phyloP scores from a whole-genome alignment of 2,797 vertebrate genomes.

The Platyrinchus mystaceus region DNA sequence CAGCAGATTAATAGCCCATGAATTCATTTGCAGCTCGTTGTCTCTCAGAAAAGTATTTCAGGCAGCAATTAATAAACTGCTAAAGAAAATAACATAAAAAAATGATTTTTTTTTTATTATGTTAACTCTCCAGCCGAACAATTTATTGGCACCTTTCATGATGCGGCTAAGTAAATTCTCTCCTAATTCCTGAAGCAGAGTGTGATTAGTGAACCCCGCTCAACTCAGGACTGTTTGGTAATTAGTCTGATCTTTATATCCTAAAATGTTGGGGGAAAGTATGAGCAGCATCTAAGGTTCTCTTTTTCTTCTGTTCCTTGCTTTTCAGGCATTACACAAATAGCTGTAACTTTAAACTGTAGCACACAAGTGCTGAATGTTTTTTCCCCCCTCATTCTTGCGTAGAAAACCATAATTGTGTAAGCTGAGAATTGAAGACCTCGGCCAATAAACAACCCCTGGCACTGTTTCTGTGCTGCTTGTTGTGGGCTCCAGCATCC shows the following conservation, averaged over 20 bases:
- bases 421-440: constrained; percentile 2
- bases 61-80: constrained; percentile 69
- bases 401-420: neutral
- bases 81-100: constrained; percentile 69
- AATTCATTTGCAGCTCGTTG: constrained; percentile 73
- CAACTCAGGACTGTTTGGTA: constrained; percentile 1
- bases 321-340: constrained; percentile 4
- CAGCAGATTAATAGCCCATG: constrained; percentile 75
- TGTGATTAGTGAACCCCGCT: constrained; percentile 37
- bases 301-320: neutral
- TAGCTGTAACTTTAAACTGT: neutral
- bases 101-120: constrained; percentile 62
- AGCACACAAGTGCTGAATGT: neutral
- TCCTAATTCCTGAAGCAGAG: constrained; percentile 31
- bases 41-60: constrained; percentile 72
- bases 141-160: constrained; percentile 67
- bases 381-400: neutral
- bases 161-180: constrained; percentile 46
- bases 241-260: constrained; percentile 40
- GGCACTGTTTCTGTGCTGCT: neutral
- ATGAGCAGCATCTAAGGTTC: neutral
- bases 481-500: neutral
- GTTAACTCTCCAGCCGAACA: constrained; percentile 66
- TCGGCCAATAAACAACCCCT: neutral
- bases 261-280: neutral